These are phyloP conservation scores for Meles meles DNA, from an alignment of 2,113 vertebrate genomes.

Conservation along the genomic window DNA sequence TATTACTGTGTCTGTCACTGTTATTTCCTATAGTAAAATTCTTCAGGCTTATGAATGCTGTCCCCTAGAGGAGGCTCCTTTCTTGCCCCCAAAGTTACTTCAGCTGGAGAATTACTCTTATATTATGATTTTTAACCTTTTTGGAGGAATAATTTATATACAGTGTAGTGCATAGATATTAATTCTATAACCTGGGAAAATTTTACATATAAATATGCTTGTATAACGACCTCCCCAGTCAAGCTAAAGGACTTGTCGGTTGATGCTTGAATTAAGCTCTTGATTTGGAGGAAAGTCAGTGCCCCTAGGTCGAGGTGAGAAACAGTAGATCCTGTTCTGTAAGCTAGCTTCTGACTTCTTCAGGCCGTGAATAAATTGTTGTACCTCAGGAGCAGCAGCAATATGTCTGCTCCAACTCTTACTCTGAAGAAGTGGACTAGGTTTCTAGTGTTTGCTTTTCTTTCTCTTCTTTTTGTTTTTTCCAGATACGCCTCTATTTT, in stretches of 20 bases:
- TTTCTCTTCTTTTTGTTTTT: background rate
- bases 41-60: background rate
- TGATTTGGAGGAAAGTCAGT: background rate
- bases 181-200: background rate
- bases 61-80: background rate
- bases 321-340: background rate
- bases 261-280: background rate
- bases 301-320: background rate
- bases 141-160: background rate
- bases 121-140: background rate
- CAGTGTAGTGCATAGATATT: background rate
- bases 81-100: background rate
- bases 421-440: background rate
- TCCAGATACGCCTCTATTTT: background rate
- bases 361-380: background rate
- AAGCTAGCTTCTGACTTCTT: background rate
- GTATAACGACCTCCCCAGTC: background rate
- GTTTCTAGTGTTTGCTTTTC: background rate
- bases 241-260: background rate
- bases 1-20: background rate
- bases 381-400: background rate
- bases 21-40: background rate
- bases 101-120: background rate
- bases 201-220: background rate
- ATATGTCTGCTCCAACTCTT: background rate